Evolutionary conservation across 2,113 vertebrate species (phyloP), one percentile per base, ranked within the genome.

Genomic region (Anthoscopus minutus): DNA sequence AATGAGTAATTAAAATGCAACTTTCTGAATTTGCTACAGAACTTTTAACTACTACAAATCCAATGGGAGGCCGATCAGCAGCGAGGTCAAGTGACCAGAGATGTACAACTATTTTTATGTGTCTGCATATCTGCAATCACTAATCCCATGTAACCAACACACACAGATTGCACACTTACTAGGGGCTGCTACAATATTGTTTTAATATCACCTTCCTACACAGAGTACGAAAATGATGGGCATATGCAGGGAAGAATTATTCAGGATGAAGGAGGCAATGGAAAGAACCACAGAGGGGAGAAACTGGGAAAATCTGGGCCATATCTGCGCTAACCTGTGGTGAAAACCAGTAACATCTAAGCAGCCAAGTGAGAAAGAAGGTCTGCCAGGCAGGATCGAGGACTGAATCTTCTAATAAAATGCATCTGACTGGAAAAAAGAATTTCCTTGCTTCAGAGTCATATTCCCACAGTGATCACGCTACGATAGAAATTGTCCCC

Each of bases 341-440:
- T 64, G 56, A 74, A 88, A 92, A 81, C 51, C 60, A 88, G n/a
- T 67, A 66, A 74, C 3, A 13, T 27, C 40, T 72, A 53, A 0
- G 25, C 74, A 91, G 84, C 18, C 81, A 81, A 78, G 28, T 83
- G 78, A 77, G 80, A 85, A 88, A 77, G 38, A 35, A 86, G 58
- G 19, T 28, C 27, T 78, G 64, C 51, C 66, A 86, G n/a, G 82
- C 65, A 79, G 48, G 65, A 89, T 64, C 4, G 4, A 80, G 24
- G 79, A 86, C 1, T 70, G 79, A 93, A 94, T 90, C 80, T 77
- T 62, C 82, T 92, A 94, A 94, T 83, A 67, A 94, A 95, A 82
- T 11, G 44, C 53, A 80, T 73, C 61, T 96, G 95, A 94, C 47
- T 86, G 87, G 85, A 88, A 95, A 95, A n/a, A 86, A 90, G 67